phyloP scores from a whole-genome alignment of 2,113 vertebrate species.

The Crotalus viridis region DNA sequence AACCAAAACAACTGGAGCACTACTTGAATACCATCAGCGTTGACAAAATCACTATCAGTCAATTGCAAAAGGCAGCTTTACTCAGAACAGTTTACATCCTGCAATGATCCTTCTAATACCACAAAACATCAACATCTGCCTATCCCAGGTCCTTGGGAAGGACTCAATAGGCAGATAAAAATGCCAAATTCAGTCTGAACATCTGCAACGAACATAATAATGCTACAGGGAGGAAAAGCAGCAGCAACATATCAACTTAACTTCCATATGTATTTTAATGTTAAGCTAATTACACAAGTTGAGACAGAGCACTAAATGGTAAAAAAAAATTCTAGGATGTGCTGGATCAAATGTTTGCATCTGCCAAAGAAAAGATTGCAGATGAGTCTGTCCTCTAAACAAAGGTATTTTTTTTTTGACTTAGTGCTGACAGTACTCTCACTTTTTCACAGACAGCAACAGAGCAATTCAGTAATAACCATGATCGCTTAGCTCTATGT shows the following conservation, averaged over 20 bases:
- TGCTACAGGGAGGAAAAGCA: neutral
- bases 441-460: neutral
- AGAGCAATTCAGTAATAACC: neutral
- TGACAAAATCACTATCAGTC: neutral
- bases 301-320: neutral
- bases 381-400: neutral
- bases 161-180: neutral
- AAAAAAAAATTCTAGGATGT: neutral
- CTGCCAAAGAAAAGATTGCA: neutral
- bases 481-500: neutral
- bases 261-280: neutral
- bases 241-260: neutral
- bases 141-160: neutral
- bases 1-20: neutral
- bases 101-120: neutral
- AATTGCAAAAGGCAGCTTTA: neutral
- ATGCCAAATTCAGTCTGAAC: neutral
- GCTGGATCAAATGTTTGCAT: neutral
- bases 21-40: neutral
- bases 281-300: neutral
- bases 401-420: neutral
- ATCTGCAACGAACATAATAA: neutral
- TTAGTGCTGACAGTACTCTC: neutral
- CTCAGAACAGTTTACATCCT: neutral
- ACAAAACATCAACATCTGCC: neutral